Base-by-base conservation (phyloP, 2,797 vertebrate species). In the Ambastaia sidthimunki region DNA sequence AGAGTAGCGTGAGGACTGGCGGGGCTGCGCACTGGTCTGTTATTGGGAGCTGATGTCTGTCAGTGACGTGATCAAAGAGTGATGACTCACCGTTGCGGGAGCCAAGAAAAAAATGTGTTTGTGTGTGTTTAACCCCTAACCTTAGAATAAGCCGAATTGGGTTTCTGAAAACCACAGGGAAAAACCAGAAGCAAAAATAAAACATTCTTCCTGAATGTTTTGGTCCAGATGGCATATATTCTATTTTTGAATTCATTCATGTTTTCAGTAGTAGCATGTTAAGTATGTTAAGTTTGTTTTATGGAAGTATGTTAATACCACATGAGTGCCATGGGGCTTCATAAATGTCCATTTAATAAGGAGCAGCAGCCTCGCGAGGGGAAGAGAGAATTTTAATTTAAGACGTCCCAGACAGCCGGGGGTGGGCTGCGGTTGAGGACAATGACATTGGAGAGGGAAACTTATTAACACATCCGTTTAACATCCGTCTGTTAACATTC, bases 71-170 rank as follows among this genome's bases (percentile, higher is more conserved):
- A 91, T 6, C 6, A 91, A 89, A 87, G 90, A 92, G 90, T 88
- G 92, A 94, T 95, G 94, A 95, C 90, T 95, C 93, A 95, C 90
- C 85, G 54, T 87, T 92, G 84, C 87, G 87, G 68, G 84, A 88
- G 88, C 84, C 86, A 83, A 86, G 89, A 73, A 52, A 88, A 83
- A 85, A 25, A 78, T 71, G 78, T 41, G 69, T 83, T 76, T 16
- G n/a, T 73, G 83, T 82, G 78, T 47, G 57, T 25, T 82, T 88
- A 87, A 87, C 85, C 88, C 83, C 86, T 89, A 84, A 89, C 85
- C 86, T 82, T 50, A 48, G 62, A 74, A n/a, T 74, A 84, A 82
- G 52, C 78, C 37, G 21, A 78, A 71, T 52, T 74, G 4, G 63
- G 71, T 76, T 69, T 41, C 52, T 52, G 31, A 81, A 83, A 75